A percentile compares a stretch with the other conserved stretches of the same genome.
Conservation (phyloP, 2,113 vertebrate species). For the Oriolus oriolus region DNA sequence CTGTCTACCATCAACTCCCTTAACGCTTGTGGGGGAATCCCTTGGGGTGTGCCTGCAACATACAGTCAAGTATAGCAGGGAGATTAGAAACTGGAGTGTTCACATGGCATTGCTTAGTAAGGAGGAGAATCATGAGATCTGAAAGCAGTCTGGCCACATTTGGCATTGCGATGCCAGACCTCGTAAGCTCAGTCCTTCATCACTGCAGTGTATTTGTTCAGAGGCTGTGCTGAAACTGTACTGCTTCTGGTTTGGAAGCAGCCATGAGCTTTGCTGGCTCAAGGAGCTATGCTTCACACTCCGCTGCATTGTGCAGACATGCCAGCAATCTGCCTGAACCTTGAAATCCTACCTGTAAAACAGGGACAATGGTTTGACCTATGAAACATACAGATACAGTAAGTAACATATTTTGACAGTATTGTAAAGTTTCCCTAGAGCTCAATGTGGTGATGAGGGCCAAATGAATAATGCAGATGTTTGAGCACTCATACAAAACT, state of each 20-base stretch:
- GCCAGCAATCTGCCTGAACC: neutral
- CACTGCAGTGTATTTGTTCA: neutral
- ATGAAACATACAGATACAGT: neutral
- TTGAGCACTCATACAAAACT: neutral
- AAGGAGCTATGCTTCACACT: neutral
- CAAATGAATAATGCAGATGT: neutral
- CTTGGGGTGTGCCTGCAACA: neutral
- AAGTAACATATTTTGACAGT: neutral
- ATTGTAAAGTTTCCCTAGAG: neutral
- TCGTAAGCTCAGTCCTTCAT: neutral
- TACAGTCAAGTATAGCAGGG: neutral
- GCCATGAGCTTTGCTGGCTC: neutral
- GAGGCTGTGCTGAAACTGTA: neutral
- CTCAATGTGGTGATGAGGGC: neutral
- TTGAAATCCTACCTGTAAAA: neutral
- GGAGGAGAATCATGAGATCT: neutral
- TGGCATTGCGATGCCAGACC: neutral
- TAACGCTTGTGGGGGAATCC: neutral
- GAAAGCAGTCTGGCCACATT: neutral
- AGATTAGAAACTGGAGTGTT: neutral
- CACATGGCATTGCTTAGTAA: neutral
- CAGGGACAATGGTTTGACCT: neutral
- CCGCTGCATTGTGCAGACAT: neutral
- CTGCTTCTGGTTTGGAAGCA: neutral
- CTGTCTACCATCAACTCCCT: neutral